Percentiles rank a stretch among this genome's conserved stretches.
Conservation (phyloP, 1,140 invertebrate genomes). For the Eriosoma lanigerum region DNA sequence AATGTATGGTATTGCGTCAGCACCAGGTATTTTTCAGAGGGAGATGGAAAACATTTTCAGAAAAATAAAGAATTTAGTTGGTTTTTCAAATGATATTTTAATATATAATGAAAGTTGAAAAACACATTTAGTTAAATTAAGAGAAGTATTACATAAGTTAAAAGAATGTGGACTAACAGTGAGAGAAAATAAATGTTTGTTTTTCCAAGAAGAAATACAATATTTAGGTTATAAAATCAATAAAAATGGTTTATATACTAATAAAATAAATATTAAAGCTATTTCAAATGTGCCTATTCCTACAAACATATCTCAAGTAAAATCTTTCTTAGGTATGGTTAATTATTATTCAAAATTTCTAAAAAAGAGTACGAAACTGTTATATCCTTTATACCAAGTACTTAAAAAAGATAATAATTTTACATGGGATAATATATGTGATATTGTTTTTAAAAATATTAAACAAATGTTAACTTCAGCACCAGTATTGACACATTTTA, state of each 20-base stretch:
- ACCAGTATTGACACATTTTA: neutral
- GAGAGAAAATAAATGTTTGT: constrained; percentile 46
- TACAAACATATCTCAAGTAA: too few relatives aligned
- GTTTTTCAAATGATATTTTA: constrained; percentile 53
- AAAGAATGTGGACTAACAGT: constrained; percentile 38
- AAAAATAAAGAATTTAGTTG: constrained; percentile 34
- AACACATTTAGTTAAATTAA: constrained; percentile 25
- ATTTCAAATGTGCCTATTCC: too few relatives aligned
- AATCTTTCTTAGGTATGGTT: too few relatives aligned
- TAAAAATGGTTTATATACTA: constrained; percentile 27
- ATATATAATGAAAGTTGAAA: constrained; percentile 22
- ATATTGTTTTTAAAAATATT: neutral
- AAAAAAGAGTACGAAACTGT: too few relatives aligned
- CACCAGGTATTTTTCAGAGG: constrained; percentile 56
- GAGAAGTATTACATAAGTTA: constrained; percentile 33
- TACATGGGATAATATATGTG: neutral
- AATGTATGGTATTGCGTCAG: constrained; percentile 56
- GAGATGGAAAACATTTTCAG: constrained; percentile 55
- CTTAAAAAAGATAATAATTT: neutral
- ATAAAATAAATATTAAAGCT: too few relatives aligned
- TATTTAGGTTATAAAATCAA: constrained; percentile 1
- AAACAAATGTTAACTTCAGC: neutral
- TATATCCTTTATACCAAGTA: too few relatives aligned
- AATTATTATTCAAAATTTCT: too few relatives aligned
- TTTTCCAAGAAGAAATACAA: constrained; percentile 7